Conservation (phyloP, 2,888 invertebrate species). For the Agrochola circellaris region DNA sequence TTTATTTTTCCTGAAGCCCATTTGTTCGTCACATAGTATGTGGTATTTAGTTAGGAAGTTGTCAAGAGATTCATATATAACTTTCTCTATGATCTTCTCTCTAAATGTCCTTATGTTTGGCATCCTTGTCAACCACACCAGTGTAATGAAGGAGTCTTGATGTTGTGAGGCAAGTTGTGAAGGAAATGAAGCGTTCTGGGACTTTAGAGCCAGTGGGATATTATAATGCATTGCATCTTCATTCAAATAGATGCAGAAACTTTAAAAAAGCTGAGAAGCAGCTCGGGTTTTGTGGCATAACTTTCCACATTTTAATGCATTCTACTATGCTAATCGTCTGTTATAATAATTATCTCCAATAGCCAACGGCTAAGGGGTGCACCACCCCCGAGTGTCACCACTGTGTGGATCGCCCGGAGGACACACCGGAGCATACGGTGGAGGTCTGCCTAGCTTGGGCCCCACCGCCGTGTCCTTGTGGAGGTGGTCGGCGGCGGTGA, state of each 20-base stretch:
- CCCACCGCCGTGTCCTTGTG: no score
- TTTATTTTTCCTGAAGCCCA: no score
- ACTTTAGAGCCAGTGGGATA: constrained; percentile 9
- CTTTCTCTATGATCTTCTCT: no score
- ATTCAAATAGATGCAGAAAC: constrained; percentile 25
- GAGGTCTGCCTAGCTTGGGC: no score
- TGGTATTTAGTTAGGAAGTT: no score
- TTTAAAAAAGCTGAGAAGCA: constrained; percentile 4
- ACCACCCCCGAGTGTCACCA: no score
- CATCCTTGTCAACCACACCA: constrained; percentile 2
- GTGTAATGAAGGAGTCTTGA: background rate
- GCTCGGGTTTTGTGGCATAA: background rate
- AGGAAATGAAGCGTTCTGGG: constrained; percentile 24
- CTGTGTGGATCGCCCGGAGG: no score
- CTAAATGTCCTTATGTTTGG: background rate
- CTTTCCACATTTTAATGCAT: background rate
- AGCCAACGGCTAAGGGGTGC: background rate
- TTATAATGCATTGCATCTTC: constrained; percentile 10
- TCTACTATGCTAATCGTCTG: background rate
- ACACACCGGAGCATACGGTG: no score
- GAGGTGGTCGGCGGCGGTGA: no score
- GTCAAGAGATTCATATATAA: no score
- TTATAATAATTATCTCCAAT: background rate
- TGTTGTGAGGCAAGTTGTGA: constrained; percentile 19
- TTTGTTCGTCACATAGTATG: no score